Percentiles rank a stretch among this genome's conserved stretches.
Evolutionary conservation across 2,888 invertebrate genomes (phyloP).

Genomic region (Nebria brevicollis): DNA sequence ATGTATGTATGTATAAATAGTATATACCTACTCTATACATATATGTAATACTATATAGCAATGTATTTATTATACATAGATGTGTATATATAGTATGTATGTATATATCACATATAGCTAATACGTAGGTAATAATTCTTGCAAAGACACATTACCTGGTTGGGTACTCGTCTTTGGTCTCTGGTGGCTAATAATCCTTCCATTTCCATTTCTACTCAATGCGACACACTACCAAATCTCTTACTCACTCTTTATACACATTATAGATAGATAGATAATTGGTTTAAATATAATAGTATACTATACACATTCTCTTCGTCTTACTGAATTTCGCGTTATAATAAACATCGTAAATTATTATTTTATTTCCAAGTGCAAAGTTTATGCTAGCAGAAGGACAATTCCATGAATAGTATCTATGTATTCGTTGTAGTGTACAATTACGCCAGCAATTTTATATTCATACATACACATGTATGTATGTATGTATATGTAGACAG

Average conservation of each 20-base stretch:
- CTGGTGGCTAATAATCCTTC: conserved; percentile 1
- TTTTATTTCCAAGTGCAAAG: neutral
- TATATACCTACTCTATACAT: too few species aligned
- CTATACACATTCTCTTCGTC: too few species aligned
- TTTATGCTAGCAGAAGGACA: neutral
- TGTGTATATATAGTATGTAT: neutral
- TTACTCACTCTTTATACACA: neutral
- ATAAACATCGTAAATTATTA: neutral
- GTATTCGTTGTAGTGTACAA: neutral
- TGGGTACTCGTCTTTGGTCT: neutral
- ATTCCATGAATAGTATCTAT: neutral
- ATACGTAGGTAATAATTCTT: neutral
- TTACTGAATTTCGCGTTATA: neutral
- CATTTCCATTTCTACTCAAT: neutral
- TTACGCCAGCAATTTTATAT: neutral
- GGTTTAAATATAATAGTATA: too few species aligned
- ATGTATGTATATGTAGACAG: neutral
- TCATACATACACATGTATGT: neutral
- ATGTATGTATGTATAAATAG: too few species aligned
- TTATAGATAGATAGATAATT: too few species aligned
- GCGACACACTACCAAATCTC: neutral
- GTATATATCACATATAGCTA: neutral
- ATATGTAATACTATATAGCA: too few species aligned
- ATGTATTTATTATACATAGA: neutral
- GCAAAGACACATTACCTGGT: neutral